Evolutionary conservation across 2,113 vertebrate species (phyloP).

Genomic region (Vulpes ferrilata): DNA sequence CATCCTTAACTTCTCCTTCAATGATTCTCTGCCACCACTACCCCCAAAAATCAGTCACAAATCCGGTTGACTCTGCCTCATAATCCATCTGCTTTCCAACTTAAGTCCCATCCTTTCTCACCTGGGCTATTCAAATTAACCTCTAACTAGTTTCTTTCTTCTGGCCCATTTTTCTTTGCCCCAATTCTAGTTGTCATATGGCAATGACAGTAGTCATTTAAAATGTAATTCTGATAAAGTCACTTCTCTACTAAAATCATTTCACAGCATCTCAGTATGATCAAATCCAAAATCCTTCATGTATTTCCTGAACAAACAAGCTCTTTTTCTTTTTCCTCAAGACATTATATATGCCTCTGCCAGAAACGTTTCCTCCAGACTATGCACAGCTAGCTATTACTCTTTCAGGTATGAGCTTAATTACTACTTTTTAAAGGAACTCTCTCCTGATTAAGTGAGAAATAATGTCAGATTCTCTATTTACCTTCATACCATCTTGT

Average conservation of each 20-base stretch:
- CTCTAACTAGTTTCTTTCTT: background rate
- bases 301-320: constrained; percentile 53
- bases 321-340: constrained; percentile 5
- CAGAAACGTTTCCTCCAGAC: background rate
- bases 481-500: constrained; percentile 48
- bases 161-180: background rate
- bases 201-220: background rate
- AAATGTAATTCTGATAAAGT: constrained; percentile 35
- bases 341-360: background rate
- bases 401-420: constrained; percentile 68
- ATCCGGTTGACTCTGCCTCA: background rate
- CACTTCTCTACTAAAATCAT: background rate
- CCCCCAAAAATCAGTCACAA: background rate
- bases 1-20: background rate
- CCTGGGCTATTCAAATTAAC: background rate
- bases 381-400: background rate
- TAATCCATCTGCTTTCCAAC: background rate
- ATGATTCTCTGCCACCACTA: rapidly evolving
- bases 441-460: constrained; percentile 46
- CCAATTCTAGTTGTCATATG: background rate
- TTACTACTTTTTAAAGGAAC: constrained; percentile 59
- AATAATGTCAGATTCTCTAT: constrained; percentile 11
- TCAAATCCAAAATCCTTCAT: constrained; percentile 31
- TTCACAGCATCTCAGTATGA: background rate
- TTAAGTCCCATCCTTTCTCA: background rate